Conservation (phyloP, 2,113 vertebrate genomes). For the Melanerpes aurifrons region DNA sequence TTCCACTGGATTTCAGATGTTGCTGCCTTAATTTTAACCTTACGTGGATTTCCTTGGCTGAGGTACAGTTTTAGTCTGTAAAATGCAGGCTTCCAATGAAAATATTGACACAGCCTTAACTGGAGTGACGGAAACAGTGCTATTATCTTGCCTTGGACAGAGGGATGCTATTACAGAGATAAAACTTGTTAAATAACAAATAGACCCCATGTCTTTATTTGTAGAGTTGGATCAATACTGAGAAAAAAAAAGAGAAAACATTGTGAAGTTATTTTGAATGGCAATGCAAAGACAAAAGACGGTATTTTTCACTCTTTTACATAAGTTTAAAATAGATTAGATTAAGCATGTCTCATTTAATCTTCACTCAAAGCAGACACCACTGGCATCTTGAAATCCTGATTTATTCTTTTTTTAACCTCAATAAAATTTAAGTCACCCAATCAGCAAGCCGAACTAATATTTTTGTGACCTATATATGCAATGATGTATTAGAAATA, state of each 20-base stretch:
- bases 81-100: slow-evolving; percentile 42
- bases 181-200: slow-evolving; percentile 11
- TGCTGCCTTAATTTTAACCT: slow-evolving; percentile 16
- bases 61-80: background rate
- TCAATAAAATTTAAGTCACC: background rate
- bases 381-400: background rate
- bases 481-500: background rate
- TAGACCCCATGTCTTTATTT: background rate
- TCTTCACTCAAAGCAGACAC: background rate
- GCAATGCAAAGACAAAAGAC: background rate
- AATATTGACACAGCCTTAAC: slow-evolving; percentile 57
- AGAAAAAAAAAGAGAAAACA: background rate
- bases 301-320: background rate
- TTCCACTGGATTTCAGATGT: slow-evolving; percentile 21
- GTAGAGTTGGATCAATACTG: background rate
- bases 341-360: background rate
- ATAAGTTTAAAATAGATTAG: background rate
- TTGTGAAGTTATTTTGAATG: background rate
- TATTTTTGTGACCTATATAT: background rate
- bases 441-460: background rate
- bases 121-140: background rate
- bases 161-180: slow-evolving; percentile 11
- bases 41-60: slow-evolving; percentile 26
- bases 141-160: slow-evolving; percentile 27
- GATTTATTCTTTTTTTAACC: background rate